Base-by-base conservation (phyloP, 2,888 invertebrate species). In the Tiliacea aurago region DNA sequence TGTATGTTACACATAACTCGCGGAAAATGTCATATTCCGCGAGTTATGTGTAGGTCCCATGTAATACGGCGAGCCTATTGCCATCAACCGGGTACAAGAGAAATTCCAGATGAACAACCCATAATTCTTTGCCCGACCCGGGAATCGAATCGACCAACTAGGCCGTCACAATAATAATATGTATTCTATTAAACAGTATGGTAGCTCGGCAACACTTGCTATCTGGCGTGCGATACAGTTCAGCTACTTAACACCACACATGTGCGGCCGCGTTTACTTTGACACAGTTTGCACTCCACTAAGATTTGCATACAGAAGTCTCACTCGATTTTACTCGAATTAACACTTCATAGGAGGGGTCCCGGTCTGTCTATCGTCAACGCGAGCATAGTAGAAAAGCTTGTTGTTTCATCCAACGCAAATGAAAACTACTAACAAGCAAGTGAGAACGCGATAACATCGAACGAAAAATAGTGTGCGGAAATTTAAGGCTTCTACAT, bases 241-340 rank as follows among this genome's bases (percentile, higher is more conserved):
- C 56, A 49, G 49, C 78, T 69, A 78, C 65, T 71, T 68, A 55
- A 37, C 70, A 68, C 49, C 61, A 58, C 82, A 71, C 70, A 71
- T 71, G 82, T 55, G 66, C 74, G 68, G 20, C 68, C 78, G 81
- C 63, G 63, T 81, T 81, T 61, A 28, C 70, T 81, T 67, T 70
- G 82, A 71, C 81, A 81, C 58, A 67, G 73, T 81, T 73, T 62
- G 7, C 58, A 41, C n/a, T 51, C 47, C 11, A 23, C 18, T 6
- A 41, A 9, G 49, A 28, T 47, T 9, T 11, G 43, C 10, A n/a
- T 9, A 51, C 78, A 81, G 78, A 82, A 81, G 68, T 66, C 9
- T 37, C 58, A 70, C 28, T 56, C 37, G 6, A 37, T 37, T 37
- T 37, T 0, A 18, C 53, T 18, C 6, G 4, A 51, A 2, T 15